Percentiles rank a stretch among this genome's conserved stretches.
These are phyloP conservation scores for Numenius arquata DNA, from an alignment of 2,113 vertebrate genomes.

Conservation along the genomic window DNA sequence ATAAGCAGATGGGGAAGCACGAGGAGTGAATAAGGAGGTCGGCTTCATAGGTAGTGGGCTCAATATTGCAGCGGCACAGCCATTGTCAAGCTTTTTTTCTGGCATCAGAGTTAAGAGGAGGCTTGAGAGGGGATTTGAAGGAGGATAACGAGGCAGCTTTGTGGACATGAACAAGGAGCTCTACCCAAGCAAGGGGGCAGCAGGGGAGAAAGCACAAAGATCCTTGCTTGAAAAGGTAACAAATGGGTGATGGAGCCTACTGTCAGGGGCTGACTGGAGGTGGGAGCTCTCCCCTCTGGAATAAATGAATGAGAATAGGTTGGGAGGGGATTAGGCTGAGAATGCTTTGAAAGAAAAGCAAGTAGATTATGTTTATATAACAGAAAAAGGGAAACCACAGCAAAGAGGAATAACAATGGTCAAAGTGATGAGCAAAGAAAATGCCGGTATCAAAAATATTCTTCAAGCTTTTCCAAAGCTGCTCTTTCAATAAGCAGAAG, in stretches of 20 bases:
- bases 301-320: conserved; percentile 68
- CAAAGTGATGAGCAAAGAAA: conserved; percentile 56
- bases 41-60: conserved; percentile 40
- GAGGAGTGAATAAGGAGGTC: conserved; percentile 50
- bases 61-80: conserved; percentile 31
- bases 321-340: conserved; percentile 64
- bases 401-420: conserved; percentile 60
- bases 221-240: conserved; percentile 65
- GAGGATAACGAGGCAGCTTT: conserved; percentile 66
- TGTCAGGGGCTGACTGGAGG: conserved; percentile 64
- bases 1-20: conserved; percentile 36
- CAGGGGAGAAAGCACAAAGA: conserved; percentile 69
- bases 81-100: conserved; percentile 50
- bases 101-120: conserved; percentile 56
- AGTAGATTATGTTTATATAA: conserved; percentile 66
- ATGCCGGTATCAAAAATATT: conserved; percentile 47
- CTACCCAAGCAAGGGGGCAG: conserved; percentile 67
- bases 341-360: conserved; percentile 62
- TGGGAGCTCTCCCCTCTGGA: conserved; percentile 61
- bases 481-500: conserved; percentile 44
- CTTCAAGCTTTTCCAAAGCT: conserved; percentile 53
- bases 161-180: conserved; percentile 62
- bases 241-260: conserved; percentile 65
- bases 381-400: conserved; percentile 57
- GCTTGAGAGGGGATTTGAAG: conserved; percentile 63